Evolutionary conservation across 2,888 invertebrate genomes (phyloP).

Genomic region (Hirtodrosophila cameraria): DNA sequence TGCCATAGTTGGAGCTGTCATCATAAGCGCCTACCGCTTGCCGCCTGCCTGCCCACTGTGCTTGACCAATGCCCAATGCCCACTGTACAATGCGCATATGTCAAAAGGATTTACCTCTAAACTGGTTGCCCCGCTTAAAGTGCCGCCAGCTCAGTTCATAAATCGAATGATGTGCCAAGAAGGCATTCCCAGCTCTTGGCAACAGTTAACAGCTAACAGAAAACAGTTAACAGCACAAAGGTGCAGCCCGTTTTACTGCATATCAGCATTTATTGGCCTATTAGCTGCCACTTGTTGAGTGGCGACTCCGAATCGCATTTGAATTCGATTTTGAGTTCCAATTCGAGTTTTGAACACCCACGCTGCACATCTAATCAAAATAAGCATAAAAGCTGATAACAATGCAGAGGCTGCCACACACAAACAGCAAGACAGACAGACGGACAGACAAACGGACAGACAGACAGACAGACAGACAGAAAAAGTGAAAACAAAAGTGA

Average conservation of each 20-base stretch:
- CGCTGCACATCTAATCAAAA: constrained; percentile 51
- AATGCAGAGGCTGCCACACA: constrained; percentile 22
- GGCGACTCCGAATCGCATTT: too few species aligned
- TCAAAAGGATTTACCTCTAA: constrained; percentile 66
- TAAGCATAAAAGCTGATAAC: constrained; percentile 61
- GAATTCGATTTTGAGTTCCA: constrained; percentile 13
- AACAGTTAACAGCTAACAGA: constrained; percentile 36
- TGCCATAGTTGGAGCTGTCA: constrained; percentile 45
- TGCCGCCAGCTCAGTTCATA: constrained; percentile 38
- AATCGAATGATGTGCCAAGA: constrained; percentile 52
- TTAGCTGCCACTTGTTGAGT: constrained; percentile 75
- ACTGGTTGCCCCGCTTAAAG: constrained; percentile 42
- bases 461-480: too few species aligned
- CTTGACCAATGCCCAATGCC: background rate
- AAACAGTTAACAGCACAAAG: constrained; percentile 35
- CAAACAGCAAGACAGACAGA: constrained; percentile 1
- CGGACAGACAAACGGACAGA: too few species aligned
- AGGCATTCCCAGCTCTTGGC: constrained; percentile 34
- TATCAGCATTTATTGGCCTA: constrained; percentile 68
- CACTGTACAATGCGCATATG: constrained; percentile 40
- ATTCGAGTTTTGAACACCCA: constrained; percentile 57
- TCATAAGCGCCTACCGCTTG: constrained; percentile 33
- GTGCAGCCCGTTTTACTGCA: constrained; percentile 14
- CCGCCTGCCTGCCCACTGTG: background rate
- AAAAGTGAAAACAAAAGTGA: too few species aligned